These are phyloP conservation scores for Oopsacas minuta DNA, from an alignment of 37 sponge, comb jelly and placozoan genomes.

Conservation along the genomic window DNA sequence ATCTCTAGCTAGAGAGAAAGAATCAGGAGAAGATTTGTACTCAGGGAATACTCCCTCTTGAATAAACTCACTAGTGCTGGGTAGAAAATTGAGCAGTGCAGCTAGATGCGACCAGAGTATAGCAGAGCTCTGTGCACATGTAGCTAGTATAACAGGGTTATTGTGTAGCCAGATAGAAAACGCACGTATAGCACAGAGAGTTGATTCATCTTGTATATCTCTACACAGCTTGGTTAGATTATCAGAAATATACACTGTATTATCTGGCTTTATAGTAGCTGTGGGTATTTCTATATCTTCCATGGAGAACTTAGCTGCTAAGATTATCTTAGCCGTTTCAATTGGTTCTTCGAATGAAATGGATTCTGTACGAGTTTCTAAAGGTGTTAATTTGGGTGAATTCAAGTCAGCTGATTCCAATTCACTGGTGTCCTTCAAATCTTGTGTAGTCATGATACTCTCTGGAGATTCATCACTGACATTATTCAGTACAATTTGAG, in stretches of 20 bases:
- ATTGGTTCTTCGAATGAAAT: too few relatives aligned
- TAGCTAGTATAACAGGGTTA: conserved; percentile 52
- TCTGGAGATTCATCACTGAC: neutral
- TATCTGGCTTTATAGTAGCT: neutral
- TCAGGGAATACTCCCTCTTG: conserved; percentile 18
- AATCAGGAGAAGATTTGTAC: neutral
- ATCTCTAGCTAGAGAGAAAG: neutral
- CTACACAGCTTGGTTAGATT: neutral
- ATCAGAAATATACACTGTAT: neutral
- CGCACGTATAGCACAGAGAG: neutral
- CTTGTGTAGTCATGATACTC: neutral
- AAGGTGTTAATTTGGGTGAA: neutral
- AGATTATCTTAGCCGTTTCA: neutral
- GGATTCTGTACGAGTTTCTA: neutral
- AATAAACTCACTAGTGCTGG: conserved; percentile 21
- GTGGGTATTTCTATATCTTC: neutral
- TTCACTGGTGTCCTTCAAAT: neutral
- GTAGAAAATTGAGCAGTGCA: conserved; percentile 62
- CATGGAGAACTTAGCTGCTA: neutral
- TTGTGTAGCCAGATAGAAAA: conserved; percentile 59
- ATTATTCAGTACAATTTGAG: neutral
- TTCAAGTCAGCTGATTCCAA: neutral
- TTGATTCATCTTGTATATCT: neutral
- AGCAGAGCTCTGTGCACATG: conserved; percentile 48
- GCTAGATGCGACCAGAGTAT: conserved; percentile 70